Percentiles rank a stretch among this genome's conserved stretches.
Evolutionary conservation across 2,888 invertebrate genomes (phyloP).

Genomic region (Peribatodes rhomboidaria): DNA sequence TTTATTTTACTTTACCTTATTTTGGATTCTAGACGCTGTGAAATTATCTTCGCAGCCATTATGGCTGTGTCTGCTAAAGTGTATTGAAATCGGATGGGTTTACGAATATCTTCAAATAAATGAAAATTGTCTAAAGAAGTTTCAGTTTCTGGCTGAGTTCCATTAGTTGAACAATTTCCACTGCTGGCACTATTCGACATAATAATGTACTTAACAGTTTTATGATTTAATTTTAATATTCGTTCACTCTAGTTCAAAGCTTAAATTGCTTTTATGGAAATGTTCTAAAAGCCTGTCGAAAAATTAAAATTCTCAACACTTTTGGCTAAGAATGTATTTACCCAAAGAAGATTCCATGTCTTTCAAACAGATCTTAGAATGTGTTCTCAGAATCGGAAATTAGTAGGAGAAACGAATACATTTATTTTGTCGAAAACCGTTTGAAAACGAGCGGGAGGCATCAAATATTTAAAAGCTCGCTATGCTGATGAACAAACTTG

Average conservation of each 20-base stretch:
- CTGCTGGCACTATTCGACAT: too few species aligned
- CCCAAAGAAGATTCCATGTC: not conserved
- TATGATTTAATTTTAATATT: too few species aligned
- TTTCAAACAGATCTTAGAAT: not conserved
- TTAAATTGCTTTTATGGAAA: too few species aligned
- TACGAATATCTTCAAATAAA: too few species aligned
- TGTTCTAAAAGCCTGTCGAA: not conserved
- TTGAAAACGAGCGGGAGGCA: constrained; percentile 18
- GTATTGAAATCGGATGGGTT: too few species aligned
- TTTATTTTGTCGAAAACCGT: constrained; percentile 18
- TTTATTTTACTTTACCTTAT: constrained; percentile 1
- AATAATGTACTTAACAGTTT: too few species aligned
- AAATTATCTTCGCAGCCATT: not conserved
- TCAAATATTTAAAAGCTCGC: constrained; percentile 43
- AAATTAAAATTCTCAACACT: not conserved
- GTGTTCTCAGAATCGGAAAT: constrained; percentile 4
- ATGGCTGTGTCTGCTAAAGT: too few species aligned
- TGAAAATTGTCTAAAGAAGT: too few species aligned
- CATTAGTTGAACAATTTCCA: too few species aligned
- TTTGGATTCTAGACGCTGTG: constrained; percentile 1
- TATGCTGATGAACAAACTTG: constrained; percentile 42
- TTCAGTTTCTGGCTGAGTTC: too few species aligned
- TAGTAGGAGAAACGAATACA: constrained; percentile 13
- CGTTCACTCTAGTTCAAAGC: too few species aligned
- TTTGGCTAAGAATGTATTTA: not conserved